Base-by-base conservation (phyloP, 1,140 invertebrate species). In the Drosophila athabasca region DNA sequence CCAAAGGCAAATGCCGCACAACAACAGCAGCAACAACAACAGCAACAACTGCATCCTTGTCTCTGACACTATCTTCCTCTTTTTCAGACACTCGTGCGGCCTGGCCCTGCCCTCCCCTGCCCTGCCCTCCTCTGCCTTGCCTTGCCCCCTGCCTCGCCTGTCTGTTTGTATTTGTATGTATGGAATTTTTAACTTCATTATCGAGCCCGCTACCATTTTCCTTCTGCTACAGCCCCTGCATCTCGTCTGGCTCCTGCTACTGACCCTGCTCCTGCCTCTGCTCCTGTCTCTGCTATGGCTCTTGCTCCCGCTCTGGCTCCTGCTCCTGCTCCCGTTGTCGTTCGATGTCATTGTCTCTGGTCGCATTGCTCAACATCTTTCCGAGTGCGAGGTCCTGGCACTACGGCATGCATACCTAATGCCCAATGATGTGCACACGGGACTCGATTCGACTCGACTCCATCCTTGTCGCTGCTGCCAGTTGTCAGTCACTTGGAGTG, bases 111-210 rank as follows among this genome's bases (percentile, higher is more conserved):
- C 43, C 26, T 13, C 43, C 45, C 43, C 19, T 24, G 15, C 15
- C 57, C 29, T 26, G 24, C 24, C 43, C 26, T 13, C 43, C 45
- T 45, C 19, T 24, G 15, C 15, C 50, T 29, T 26, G 24, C 24
- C 24, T 11, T 29, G 50, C 66, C 81, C 15, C 50, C 22, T 26
- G 24, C 24, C 24, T 11, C 22, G 50, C 66, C 81, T 73, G 68
- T 80, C 76, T 73, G 55, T 73, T 59, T 82, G 82, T 82, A 85
- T 85, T 85, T 87, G 82, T 87, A 82, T 85, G 82, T 88, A 87
- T 78, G 82, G 82, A 85, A 85, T 85, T 85, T 85, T 85, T 88
- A 85, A 85, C 82, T 87, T 85, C 83, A 85, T 85, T 85, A 85
- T 85, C 78, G 70, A 76, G 62, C 81, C 69, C 54, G 69, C 81